Percentiles rank a stretch among this genome's conserved stretches.
Conservation (phyloP, 2,113 vertebrate species). For the Burhinus bistriatus region DNA sequence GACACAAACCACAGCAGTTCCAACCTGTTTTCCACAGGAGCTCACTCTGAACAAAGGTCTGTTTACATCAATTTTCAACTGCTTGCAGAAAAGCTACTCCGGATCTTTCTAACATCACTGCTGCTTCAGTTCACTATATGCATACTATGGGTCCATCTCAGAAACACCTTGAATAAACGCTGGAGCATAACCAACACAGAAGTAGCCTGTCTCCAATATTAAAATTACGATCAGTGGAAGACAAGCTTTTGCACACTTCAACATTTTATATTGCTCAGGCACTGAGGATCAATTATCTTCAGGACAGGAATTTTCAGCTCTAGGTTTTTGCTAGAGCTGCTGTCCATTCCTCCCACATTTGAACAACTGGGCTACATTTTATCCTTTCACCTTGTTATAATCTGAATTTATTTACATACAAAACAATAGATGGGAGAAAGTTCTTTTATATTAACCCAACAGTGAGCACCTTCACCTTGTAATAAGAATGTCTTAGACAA, state of each 20-base stretch:
- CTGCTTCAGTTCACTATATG: constrained; percentile 15
- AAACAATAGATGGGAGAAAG: constrained; percentile 52
- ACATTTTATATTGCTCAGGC: constrained; percentile 38
- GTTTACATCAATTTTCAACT: constrained; percentile 18
- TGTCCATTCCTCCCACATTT: neutral
- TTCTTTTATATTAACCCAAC: constrained; percentile 31
- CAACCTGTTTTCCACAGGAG: neutral
- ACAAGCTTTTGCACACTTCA: constrained; percentile 7
- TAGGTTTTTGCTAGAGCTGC: neutral
- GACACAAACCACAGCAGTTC: neutral
- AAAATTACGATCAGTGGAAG: neutral
- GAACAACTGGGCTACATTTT: neutral
- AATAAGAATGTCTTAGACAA: constrained; percentile 38
- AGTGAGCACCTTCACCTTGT: constrained; percentile 61
- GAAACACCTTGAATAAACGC: neutral
- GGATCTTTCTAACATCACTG: constrained; percentile 1
- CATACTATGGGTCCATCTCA: neutral
- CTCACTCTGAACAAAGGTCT: neutral
- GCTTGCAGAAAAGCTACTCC: constrained; percentile 46
- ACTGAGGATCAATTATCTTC: constrained; percentile 12
- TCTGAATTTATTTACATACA: constrained; percentile 50
- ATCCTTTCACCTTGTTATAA: constrained; percentile 9
- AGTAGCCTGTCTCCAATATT: neutral
- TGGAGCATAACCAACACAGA: neutral
- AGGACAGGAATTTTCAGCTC: neutral